Evolutionary conservation across 1,140 invertebrate genomes (phyloP).

Genomic region (Trissolcus basalis): DNA sequence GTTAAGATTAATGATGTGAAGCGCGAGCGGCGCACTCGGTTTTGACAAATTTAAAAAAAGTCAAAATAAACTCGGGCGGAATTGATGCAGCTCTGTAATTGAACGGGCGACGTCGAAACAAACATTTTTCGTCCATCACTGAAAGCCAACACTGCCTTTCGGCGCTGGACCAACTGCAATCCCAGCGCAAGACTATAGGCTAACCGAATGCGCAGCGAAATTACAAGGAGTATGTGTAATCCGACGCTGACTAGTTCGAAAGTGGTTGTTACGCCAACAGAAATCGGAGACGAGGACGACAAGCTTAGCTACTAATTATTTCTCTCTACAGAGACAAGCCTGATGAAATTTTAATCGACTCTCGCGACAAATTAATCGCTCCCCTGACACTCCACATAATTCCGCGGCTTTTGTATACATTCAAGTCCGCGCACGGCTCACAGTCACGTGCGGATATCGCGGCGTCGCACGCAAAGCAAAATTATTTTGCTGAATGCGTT

Average conservation of each 20-base stretch:
- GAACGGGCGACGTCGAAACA: slow-evolving; percentile 16
- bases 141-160: not conserved
- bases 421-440: not conserved
- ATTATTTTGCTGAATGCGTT: slow-evolving; percentile 45
- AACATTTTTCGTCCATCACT: slow-evolving; percentile 25
- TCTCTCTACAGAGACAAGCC: slow-evolving; percentile 20
- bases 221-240: slow-evolving; percentile 66
- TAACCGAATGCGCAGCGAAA: slow-evolving; percentile 31
- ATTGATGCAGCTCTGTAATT: slow-evolving; percentile 31
- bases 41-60: slow-evolving; percentile 45
- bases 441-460: slow-evolving; percentile 26
- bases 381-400: slow-evolving; percentile 9
- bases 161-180: not conserved
- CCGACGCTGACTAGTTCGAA: slow-evolving; percentile 61
- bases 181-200: slow-evolving; percentile 29
- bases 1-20: slow-evolving; percentile 50
- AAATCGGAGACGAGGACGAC: slow-evolving; percentile 59
- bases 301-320: slow-evolving; percentile 60
- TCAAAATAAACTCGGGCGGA: slow-evolving; percentile 24
- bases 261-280: slow-evolving; percentile 64
- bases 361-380: slow-evolving; percentile 48
- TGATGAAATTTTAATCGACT: slow-evolving; percentile 61
- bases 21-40: slow-evolving; percentile 2
- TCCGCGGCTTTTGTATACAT: slow-evolving; percentile 30
- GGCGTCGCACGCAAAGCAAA: slow-evolving; percentile 32